Evolutionary conservation across 2,113 vertebrate genomes (phyloP).

Genomic region (Willisornis vidua): DNA sequence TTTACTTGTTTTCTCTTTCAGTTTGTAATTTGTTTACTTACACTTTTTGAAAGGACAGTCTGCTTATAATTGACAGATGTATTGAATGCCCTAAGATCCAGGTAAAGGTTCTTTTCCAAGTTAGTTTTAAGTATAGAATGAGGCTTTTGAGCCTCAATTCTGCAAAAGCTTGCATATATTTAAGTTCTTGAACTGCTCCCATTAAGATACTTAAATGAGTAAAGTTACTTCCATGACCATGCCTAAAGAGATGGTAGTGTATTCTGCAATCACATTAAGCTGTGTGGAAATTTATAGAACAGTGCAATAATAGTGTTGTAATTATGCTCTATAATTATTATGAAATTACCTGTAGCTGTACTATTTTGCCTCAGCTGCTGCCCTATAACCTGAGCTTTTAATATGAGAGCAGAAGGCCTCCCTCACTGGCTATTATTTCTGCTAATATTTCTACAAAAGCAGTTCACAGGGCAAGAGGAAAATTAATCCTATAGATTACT

Average conservation of each 20-base stretch:
- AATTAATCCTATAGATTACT: slow-evolving; percentile 54
- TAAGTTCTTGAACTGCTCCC: not conserved
- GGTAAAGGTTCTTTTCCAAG: not conserved
- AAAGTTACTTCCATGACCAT: not conserved
- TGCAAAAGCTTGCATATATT: not conserved
- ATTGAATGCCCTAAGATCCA: not conserved
- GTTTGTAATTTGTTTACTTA: not conserved
- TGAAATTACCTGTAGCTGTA: not conserved
- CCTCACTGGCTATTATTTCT: not conserved
- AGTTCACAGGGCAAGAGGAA: slow-evolving; percentile 1
- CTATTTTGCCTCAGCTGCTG: not conserved
- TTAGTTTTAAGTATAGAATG: not conserved
- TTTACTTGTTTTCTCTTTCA: not conserved
- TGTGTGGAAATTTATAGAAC: not conserved
- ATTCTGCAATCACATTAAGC: not conserved
- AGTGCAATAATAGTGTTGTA: not conserved
- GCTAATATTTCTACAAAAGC: slow-evolving; percentile 55
- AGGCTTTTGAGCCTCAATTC: not conserved
- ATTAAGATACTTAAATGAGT: not conserved
- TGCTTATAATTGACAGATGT: not conserved
- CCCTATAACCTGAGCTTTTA: not conserved
- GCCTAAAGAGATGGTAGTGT: not conserved
- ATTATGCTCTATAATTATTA: slow-evolving; percentile 6
- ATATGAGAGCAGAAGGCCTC: not conserved
- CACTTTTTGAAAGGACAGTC: not conserved